Base-by-base conservation (phyloP, 2,113 vertebrate species). In the Mobula hypostoma region DNA sequence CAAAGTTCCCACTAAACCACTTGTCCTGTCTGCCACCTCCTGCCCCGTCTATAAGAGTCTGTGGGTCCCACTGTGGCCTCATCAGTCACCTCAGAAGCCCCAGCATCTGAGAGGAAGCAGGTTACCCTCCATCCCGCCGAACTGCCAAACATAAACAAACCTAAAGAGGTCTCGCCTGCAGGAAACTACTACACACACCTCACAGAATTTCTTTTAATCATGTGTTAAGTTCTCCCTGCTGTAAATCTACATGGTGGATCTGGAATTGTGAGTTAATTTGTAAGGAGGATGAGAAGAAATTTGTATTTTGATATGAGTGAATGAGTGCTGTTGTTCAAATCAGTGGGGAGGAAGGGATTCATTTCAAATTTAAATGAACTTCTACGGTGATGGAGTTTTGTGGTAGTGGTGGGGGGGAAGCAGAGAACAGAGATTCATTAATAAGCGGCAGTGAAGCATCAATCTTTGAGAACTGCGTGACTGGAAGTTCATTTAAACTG, bases 321-420 rank as follows among this genome's bases (percentile, higher is more conserved):
- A 7, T 24, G 21, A 2, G 40, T 48, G 40, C 19, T 9, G 19
- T 8, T 85, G 48, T 27, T 29, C 48, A 85, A 85, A 58, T 7
- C 56, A 87, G 24, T 88, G 27, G 29, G 85, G 83, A 87, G 58
- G n/a, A 87, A 88, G 17, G 85, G 85, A 63, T 27, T n/a, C 56
- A n/a, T n/a, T 88, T 88, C 29, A 88, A 88, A 88, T 88, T 63
- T 14, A 88, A 88, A 66, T 88, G 85, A 88, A 88, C 27, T 2
- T n/a, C 29, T 15, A 6, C 29, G 48, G 48, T 27, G 48, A 61
- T 58, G 0, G 82, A 48, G 36, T 24, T 58, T 85, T 56, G 48
- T 85, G 8, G 19, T 61, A 4, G 48, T 12, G 68, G 68, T 0
- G 68, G 24, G 27, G 58, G 58, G 61, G 58, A 12, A n/a, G 58